Percentiles rank a stretch among this genome's conserved stretches.
phyloP scores from a whole-genome alignment of 2,113 vertebrate species.

The Hippocampus guttulatus region DNA sequence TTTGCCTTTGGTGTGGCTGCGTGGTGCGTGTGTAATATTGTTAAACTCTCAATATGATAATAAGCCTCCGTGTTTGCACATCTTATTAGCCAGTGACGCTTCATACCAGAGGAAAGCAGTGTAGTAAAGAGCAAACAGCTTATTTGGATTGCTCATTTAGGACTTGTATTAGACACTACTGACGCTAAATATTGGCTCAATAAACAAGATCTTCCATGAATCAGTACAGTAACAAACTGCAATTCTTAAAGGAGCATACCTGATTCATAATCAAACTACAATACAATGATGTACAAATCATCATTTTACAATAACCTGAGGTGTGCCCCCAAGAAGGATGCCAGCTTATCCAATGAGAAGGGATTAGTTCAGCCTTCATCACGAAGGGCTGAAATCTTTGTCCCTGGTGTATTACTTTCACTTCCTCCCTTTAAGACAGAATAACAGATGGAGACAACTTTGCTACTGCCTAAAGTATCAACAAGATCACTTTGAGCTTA shows the following conservation, averaged over 20 bases:
- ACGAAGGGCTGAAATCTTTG: background rate
- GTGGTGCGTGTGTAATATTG: background rate
- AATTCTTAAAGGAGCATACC: background rate
- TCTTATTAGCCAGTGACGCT: background rate
- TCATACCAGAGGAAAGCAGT: background rate
- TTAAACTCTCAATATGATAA: background rate
- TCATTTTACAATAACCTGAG: conserved; percentile 1
- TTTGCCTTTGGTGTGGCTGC: background rate
- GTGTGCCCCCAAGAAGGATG: background rate
- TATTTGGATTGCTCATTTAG: background rate
- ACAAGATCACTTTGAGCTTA: background rate
- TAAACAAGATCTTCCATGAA: background rate
- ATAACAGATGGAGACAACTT: background rate
- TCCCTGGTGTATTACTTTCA: background rate
- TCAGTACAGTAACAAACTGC: background rate
- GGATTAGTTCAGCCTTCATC: conserved; percentile 1
- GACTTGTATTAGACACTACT: background rate
- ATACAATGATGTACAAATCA: background rate
- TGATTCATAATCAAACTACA: background rate
- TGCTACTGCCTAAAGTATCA: background rate
- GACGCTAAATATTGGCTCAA: background rate
- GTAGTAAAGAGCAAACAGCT: background rate
- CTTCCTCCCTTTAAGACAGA: background rate
- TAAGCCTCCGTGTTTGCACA: background rate
- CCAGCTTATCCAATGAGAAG: conserved; percentile 2